Conservation (phyloP, 2,888 invertebrate species). For the Lepidocyrtinus sp. region DNA sequence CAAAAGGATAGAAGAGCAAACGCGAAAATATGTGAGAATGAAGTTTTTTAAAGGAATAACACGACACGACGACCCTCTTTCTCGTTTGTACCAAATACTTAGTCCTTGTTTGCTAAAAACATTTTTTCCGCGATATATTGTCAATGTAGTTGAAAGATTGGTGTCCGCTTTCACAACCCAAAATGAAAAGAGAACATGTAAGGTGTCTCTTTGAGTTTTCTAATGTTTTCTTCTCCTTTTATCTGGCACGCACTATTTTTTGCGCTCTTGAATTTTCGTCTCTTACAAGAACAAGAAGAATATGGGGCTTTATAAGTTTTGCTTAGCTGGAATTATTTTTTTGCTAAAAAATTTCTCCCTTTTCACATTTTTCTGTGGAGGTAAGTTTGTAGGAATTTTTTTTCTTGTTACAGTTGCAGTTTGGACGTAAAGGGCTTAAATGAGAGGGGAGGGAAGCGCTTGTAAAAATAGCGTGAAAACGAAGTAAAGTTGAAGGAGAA, state of each 20-base stretch:
- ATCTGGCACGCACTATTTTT: slow-evolving; percentile 37
- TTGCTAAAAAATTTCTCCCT: slow-evolving; percentile 22
- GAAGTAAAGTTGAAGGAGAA: slow-evolving; percentile 48
- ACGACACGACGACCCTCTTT: not conserved
- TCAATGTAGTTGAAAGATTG: slow-evolving; percentile 33
- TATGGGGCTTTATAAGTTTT: slow-evolving; percentile 22
- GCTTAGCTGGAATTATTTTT: slow-evolving; percentile 1
- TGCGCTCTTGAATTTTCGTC: not conserved
- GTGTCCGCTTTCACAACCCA: slow-evolving; percentile 17
- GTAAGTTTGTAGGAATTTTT: not conserved
- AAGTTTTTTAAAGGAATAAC: not conserved
- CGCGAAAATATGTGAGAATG: not conserved
- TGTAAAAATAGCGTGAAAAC: slow-evolving; percentile 40
- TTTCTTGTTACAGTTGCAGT: not conserved
- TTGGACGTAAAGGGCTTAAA: not conserved
- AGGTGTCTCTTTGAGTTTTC: slow-evolving; percentile 1
- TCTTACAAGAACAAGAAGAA: not conserved
- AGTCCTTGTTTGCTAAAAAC: slow-evolving; percentile 29
- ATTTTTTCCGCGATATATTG: slow-evolving; percentile 31
- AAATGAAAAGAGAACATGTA: not conserved
- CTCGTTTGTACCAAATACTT: slow-evolving; percentile 18
- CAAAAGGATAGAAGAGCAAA: not conserved
- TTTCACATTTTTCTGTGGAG: slow-evolving; percentile 2
- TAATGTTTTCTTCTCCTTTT: slow-evolving; percentile 13
- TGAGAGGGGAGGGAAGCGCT: slow-evolving; percentile 24